Conservation (phyloP, 2,888 invertebrate species). For the Drosophila siamana region DNA sequence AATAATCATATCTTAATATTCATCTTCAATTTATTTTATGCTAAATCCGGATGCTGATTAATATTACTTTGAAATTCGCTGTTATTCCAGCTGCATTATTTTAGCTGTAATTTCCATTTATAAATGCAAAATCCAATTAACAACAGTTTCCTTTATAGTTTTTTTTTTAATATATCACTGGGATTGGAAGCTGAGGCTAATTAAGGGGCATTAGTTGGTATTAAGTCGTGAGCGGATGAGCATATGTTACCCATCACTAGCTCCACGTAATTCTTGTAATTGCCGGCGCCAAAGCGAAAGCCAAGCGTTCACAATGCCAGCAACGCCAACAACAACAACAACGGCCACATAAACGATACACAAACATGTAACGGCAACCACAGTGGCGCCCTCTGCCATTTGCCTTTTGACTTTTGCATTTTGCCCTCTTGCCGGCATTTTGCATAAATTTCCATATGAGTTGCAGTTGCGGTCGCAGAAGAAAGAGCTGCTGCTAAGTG, state of each 20-base stretch:
- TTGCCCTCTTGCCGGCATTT: conserved; percentile 37
- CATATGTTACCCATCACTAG: neutral
- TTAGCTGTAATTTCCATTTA: no score
- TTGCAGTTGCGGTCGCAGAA: conserved; percentile 25
- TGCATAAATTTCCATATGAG: conserved; percentile 46
- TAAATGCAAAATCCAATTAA: no score
- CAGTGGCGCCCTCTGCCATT: conserved; percentile 15
- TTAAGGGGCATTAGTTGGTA: neutral
- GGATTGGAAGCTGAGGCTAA: no score
- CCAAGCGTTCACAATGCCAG: conserved; percentile 10
- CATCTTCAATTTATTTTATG: no score
- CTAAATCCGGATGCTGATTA: no score
- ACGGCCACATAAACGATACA: neutral
- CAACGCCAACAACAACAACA: conserved; percentile 1
- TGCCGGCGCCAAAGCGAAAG: conserved; percentile 2
- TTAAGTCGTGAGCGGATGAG: neutral
- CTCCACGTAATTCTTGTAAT: conserved; percentile 14
- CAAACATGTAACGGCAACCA: conserved; percentile 14
- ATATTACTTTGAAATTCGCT: no score
- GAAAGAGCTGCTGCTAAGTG: conserved; percentile 23
- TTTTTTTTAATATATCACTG: no score
- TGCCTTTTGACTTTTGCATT: conserved; percentile 39
- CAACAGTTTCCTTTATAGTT: no score
- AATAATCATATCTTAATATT: neutral
- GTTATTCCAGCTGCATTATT: no score